Evolutionary conservation across 2,113 vertebrate species (phyloP), one percentile per base, ranked within the genome.

Genomic region (Sander lucioperca): DNA sequence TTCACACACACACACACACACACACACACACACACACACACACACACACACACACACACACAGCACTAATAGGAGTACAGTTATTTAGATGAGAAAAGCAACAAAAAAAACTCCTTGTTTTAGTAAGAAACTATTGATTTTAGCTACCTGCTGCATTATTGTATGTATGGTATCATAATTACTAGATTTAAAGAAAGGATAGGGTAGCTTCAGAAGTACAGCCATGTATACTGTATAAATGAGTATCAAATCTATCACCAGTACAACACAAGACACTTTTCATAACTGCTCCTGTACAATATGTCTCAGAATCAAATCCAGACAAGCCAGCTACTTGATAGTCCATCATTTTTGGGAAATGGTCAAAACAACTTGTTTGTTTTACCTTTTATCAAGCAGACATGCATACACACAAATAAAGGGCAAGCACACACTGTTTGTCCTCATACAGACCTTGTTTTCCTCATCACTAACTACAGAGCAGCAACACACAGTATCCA

Each of bases 381-480:
- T 80, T 79, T 54, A 68, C 9, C 62, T 47, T 86, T 84, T 62
- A 25, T 12, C 30, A 14, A 56, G 54, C 25, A 80, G 71, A 39
- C 74, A 30, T 27, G 11, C 47, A 19, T 16, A 67, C 25, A 68
- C 16, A 39, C 51, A 36, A 21, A 53, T 5, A 63, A n/a, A 77
- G 33, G 30, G 6, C 39, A 67, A 54, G 23, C 74, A 48, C 50
- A 36, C 27, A 30, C 45, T 48, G 5, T 71, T 65, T 85, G 77
- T 81, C 56, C 62, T 80, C 14, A 79, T n/a, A 77, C 47, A 86
- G 65, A 79, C 77, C 69, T 78, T 39, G 65, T 77, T 81, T 77
- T 81, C 74, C 54, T 66, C 39, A 7, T 48, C n/a, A 57, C 71
- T 47, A 57, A 56, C 45, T 79, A 33, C 47, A 74, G 54, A 80